Evolutionary conservation across 2,113 vertebrate genomes (phyloP).

Genomic region (Halcyon senegalensis): DNA sequence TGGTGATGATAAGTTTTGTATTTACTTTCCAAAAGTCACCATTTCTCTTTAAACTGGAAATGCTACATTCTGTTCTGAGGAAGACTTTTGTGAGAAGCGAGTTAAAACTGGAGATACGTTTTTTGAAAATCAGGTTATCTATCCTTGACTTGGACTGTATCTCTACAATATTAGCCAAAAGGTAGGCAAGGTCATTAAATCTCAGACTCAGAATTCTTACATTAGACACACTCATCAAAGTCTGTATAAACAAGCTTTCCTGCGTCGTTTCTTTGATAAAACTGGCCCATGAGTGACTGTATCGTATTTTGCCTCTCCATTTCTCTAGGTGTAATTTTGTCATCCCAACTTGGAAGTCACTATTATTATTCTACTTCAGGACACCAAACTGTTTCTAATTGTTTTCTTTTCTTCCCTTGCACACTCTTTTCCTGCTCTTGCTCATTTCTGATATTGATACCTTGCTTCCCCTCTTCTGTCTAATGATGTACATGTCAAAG

Average conservation of each 20-base stretch:
- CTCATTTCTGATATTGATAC: constrained; percentile 67
- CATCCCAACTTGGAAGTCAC: neutral
- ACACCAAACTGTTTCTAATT: constrained; percentile 40
- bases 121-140: neutral
- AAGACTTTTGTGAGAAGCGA: neutral
- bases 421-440: constrained; percentile 19
- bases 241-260: neutral
- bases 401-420: constrained; percentile 56
- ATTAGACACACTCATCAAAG: neutral
- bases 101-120: neutral
- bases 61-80: neutral
- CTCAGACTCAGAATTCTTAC: neutral
- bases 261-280: constrained; percentile 27
- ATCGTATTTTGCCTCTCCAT: neutral
- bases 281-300: neutral
- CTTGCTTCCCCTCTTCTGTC: constrained; percentile 49
- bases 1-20: neutral
- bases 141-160: neutral
- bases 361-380: neutral
- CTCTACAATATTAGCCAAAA: neutral
- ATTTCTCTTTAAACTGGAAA: neutral
- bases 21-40: neutral
- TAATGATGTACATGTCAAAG: constrained; percentile 68
- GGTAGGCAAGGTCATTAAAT: neutral
- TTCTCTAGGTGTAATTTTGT: neutral